Evolutionary conservation across 1,140 invertebrate species (phyloP), one percentile per base, ranked within the genome.

Genomic region (Aphelinus certus): DNA sequence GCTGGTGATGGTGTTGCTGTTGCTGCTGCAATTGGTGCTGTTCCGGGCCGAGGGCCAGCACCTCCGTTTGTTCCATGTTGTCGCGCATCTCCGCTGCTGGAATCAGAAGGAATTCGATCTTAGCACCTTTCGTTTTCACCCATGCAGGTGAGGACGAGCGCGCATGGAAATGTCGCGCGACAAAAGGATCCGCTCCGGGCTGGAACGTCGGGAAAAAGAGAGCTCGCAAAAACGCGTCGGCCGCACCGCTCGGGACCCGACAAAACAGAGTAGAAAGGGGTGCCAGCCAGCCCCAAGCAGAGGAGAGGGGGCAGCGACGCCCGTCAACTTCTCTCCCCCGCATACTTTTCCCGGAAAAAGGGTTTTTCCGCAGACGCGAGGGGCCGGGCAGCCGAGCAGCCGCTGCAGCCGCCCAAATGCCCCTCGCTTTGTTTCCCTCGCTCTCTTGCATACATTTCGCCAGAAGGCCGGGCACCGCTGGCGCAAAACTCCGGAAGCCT

Each of bases 51-150:
- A 81, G 53, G 7, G 75, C 65, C 48, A 80, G 75, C 43, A 79
- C 79, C 70, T 83, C 82, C 1, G 75, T 57, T 9, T 79, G 65
- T 53, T 82, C 79, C 80, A 81, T 83, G 65, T 78, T 81, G 56
- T 78, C 82, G 79, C 79, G 76, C 82, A 86, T 86, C 64, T 48
- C 73, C 26, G 26, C 26, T 26, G 26, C 26, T 26, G 26, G 26
- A 26, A 26, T 26, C 26, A 26, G 26, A 26, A 26, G 67, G 26
- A 26, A 26, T 26, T 26, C 0, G 26, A 26, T 26, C 26, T 26
- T 26, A 26, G 26, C 26, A 26, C 26, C 26, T 26, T 26, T 26
- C 26, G 26, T 26, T 26, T 26, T 26, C 26, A 26, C 26, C 26
- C 26, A 26, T 26, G 26, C 26, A 26, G 26, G 64, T 26, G 26